Evolutionary conservation across 2,797 vertebrate species (phyloP).

Genomic region (Prionace glauca): DNA sequence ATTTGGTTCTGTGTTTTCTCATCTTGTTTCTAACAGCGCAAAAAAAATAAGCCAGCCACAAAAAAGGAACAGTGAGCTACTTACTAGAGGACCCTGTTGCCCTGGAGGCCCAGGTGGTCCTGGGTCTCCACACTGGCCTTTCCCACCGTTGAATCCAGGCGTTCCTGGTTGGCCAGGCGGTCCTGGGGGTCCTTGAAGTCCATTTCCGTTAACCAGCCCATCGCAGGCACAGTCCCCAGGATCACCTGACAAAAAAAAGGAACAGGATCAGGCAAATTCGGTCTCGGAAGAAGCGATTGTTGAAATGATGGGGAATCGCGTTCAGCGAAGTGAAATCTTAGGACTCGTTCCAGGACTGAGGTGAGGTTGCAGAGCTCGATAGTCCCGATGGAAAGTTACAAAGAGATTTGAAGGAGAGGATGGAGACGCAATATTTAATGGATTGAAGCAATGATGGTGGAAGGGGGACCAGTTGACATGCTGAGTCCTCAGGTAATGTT

Average conservation of each 20-base stretch:
- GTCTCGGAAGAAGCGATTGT: background rate
- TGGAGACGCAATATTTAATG: constrained; percentile 30
- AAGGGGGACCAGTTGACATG: background rate
- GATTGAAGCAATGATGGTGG: background rate
- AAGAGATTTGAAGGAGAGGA: background rate
- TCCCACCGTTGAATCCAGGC: constrained; percentile 57
- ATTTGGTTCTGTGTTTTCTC: background rate
- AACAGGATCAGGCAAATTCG: background rate
- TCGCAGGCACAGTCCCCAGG: constrained; percentile 61
- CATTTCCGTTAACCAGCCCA: constrained; percentile 54
- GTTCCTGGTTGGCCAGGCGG: constrained; percentile 59
- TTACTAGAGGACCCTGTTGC: constrained; percentile 56
- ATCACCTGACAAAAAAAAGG: constrained; percentile 52
- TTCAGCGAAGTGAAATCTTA: background rate
- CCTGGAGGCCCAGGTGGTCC: constrained; percentile 55
- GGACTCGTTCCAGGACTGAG: background rate
- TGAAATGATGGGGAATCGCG: background rate
- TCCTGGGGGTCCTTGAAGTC: constrained; percentile 64
- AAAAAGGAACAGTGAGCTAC: constrained; percentile 39
- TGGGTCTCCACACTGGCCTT: constrained; percentile 57
- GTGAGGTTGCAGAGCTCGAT: background rate
- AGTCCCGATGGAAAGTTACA: constrained; percentile 5
- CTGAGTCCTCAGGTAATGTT: background rate
- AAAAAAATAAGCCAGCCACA: background rate
- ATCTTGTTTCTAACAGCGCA: background rate